These are phyloP conservation scores for Abscondita cerata DNA, from an alignment of 2,888 invertebrate species.

Conservation along the genomic window DNA sequence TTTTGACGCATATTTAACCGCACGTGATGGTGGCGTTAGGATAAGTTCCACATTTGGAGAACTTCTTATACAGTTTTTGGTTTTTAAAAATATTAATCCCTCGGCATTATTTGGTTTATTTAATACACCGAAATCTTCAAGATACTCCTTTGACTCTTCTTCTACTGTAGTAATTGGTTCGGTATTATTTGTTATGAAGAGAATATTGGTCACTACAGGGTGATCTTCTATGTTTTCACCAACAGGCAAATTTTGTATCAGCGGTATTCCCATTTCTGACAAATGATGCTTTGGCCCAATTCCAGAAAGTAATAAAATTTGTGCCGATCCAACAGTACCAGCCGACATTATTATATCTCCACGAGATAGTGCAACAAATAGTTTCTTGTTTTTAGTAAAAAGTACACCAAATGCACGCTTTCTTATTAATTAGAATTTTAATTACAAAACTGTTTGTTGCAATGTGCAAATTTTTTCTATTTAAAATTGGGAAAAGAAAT, in stretches of 20 bases:
- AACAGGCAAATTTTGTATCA: constrained; percentile 80
- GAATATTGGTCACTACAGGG: constrained; percentile 17
- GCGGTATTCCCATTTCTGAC: constrained; percentile 72
- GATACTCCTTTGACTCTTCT: not conserved
- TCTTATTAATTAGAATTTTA: not conserved
- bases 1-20: not conserved
- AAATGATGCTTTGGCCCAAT: constrained; percentile 82
- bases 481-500: not conserved
- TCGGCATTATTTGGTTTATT: not conserved
- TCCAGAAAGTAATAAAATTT: constrained; percentile 87
- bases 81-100: not conserved
- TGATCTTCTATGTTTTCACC: constrained; percentile 90
- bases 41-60: not conserved
- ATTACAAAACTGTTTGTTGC: not conserved
- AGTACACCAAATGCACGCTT: not conserved
- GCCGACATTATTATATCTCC: constrained; percentile 84
- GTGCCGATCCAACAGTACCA: constrained; percentile 91
- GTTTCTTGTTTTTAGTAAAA: not conserved
- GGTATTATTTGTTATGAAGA: not conserved
- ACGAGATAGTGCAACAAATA: not conserved
- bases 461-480: not conserved
- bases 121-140: not conserved
- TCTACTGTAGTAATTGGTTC: not conserved
- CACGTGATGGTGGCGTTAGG: not conserved
- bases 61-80: not conserved